Percentiles rank a stretch among this genome's conserved stretches.
These are phyloP conservation scores for Zaprionus camerounensis DNA, from an alignment of 1,140 invertebrate species.

Conservation along the genomic window DNA sequence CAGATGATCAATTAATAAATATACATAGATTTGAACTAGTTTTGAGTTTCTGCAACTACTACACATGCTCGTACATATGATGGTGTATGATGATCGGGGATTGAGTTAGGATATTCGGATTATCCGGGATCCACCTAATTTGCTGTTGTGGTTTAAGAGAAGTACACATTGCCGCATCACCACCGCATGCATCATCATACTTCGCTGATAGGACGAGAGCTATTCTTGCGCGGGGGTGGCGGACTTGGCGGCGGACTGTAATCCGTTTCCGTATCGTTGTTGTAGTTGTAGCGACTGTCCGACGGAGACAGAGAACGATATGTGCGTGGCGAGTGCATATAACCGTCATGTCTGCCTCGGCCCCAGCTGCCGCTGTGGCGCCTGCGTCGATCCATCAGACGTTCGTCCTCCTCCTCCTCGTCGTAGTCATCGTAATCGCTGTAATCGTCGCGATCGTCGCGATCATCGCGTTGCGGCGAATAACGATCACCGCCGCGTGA, in stretches of 20 bases:
- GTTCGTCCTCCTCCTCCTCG: constrained; percentile 71
- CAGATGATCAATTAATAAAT: constrained; percentile 77
- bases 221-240: constrained; percentile 41
- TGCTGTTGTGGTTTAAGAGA: constrained; percentile 1
- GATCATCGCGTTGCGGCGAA: constrained; percentile 30
- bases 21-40: constrained; percentile 79
- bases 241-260: constrained; percentile 80
- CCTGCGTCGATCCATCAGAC: constrained; percentile 47
- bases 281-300: constrained; percentile 81
- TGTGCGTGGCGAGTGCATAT: constrained; percentile 71
- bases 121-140: background rate
- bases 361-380: constrained; percentile 71
- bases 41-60: constrained; percentile 68
- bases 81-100: constrained; percentile 58
- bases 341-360: constrained; percentile 58
- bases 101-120: constrained; percentile 9
- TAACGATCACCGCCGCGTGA: constrained; percentile 50
- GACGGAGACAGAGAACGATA: constrained; percentile 80
- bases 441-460: constrained; percentile 69
- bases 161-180: constrained; percentile 34
- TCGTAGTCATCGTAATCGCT: constrained; percentile 68
- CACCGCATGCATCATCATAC: constrained; percentile 40
- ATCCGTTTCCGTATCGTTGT: constrained; percentile 82
- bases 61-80: constrained; percentile 34
- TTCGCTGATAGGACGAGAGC: constrained; percentile 66